A percentile compares a stretch with the other conserved stretches of the same genome.
Evolutionary conservation across 2,113 vertebrate genomes (phyloP).

Genomic region (Morone saxatilis): DNA sequence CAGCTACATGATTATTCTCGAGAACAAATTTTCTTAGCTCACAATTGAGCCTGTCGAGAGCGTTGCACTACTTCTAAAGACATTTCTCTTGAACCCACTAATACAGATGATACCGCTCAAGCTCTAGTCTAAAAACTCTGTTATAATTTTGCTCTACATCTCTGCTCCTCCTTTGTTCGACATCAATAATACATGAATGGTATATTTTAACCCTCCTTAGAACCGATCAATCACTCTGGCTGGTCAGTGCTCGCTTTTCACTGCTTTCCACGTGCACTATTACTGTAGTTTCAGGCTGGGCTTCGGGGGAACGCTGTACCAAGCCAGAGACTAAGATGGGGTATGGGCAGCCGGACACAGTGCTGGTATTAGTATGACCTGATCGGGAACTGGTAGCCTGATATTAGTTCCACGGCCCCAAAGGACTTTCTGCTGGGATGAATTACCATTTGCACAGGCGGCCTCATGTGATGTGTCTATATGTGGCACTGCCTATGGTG

Average conservation of each 20-base stretch:
- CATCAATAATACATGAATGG: constrained; percentile 76
- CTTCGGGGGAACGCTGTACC: constrained; percentile 14
- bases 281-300: constrained; percentile 38
- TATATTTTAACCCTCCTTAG: constrained; percentile 72
- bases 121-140: constrained; percentile 18
- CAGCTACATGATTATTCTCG: not conserved
- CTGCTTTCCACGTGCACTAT: constrained; percentile 46
- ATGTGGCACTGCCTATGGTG: constrained; percentile 45
- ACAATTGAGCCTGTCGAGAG: not conserved
- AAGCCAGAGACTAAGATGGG: constrained; percentile 6
- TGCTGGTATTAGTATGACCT: not conserved
- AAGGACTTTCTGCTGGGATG: constrained; percentile 20
- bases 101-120: not conserved
- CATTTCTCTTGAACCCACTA: constrained; percentile 10
- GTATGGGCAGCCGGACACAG: not conserved
- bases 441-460: constrained; percentile 24
- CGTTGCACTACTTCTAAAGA: not conserved
- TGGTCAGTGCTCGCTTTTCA: constrained; percentile 27
- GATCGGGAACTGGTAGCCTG: not conserved
- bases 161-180: constrained; percentile 39
- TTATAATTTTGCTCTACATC: constrained; percentile 50
- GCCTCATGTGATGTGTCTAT: constrained; percentile 53
- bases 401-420: constrained; percentile 21
- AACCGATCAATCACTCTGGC: constrained; percentile 74
- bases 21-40: not conserved